Percentiles rank a stretch among this genome's conserved stretches.
phyloP scores from a whole-genome alignment of 2,797 vertebrate species.

The Morelia viridis region DNA sequence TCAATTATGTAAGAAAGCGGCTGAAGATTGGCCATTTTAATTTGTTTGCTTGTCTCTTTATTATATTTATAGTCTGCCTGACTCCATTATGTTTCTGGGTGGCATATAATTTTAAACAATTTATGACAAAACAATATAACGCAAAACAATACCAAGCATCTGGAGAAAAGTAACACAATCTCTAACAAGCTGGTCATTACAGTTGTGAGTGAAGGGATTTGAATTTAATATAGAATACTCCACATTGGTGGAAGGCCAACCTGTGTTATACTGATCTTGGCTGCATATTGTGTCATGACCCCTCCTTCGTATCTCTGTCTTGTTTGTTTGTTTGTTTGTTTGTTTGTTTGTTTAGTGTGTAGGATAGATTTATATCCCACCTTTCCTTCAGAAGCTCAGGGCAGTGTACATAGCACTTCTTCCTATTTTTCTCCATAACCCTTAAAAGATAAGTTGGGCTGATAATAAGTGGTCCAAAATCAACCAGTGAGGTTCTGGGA shows the following conservation, averaged over 20 bases:
- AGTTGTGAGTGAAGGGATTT: neutral
- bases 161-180: neutral
- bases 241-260: neutral
- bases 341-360: neutral
- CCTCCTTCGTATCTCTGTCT: neutral
- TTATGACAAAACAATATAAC: neutral
- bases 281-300: neutral
- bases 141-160: neutral
- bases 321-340: neutral
- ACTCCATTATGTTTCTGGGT: neutral
- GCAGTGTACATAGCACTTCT: neutral
- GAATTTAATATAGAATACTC: neutral
- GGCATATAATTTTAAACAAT: neutral
- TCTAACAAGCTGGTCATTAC: neutral
- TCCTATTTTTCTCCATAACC: neutral
- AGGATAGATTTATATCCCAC: neutral
- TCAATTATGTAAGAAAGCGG: neutral
- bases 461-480: neutral
- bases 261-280: neutral
- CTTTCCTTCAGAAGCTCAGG: neutral
- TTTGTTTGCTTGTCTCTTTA: neutral
- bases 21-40: neutral
- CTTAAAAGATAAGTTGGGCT: neutral
- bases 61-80: neutral
- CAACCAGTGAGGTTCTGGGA: neutral